Conservation (phyloP, 1,140 invertebrate species). For the Adelges cooleyi region DNA sequence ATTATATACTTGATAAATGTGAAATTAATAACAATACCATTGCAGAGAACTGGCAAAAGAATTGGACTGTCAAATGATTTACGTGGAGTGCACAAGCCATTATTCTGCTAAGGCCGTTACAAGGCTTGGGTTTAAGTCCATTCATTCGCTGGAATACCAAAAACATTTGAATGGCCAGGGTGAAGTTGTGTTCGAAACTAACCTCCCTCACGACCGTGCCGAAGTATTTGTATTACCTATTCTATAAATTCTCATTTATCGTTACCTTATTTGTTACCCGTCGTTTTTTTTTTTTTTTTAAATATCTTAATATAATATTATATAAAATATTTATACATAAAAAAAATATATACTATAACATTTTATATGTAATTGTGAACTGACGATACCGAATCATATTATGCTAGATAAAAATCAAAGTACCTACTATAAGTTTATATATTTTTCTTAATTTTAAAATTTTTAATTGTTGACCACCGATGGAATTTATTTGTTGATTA, state of each 20-base stretch:
- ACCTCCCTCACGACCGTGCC: slow-evolving; percentile 42
- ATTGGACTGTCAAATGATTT: slow-evolving; percentile 42
- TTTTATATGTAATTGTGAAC: too few species aligned
- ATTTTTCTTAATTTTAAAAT: too few species aligned
- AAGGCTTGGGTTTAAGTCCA: slow-evolving; percentile 50
- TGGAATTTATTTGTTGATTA: too few species aligned
- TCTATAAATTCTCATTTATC: not conserved
- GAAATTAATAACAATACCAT: slow-evolving; percentile 33
- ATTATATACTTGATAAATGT: not conserved
- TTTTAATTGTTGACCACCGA: too few species aligned
- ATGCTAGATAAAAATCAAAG: too few species aligned
- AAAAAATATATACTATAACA: too few species aligned
- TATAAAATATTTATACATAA: too few species aligned
- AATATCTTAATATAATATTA: too few species aligned
- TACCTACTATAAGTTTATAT: too few species aligned
- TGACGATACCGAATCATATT: too few species aligned
- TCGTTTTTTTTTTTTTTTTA: too few species aligned
- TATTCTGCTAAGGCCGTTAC: slow-evolving; percentile 57
- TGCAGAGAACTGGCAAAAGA: slow-evolving; percentile 46
- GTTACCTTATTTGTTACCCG: too few species aligned
- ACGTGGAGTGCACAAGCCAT: slow-evolving; percentile 53
- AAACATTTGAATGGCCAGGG: slow-evolving; percentile 49
- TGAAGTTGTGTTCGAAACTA: slow-evolving; percentile 46
- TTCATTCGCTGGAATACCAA: slow-evolving; percentile 49
- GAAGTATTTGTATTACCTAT: slow-evolving; percentile 33